These are phyloP conservation scores for Aphidius ervi DNA, from an alignment of 1,140 invertebrate species.

Conservation along the genomic window DNA sequence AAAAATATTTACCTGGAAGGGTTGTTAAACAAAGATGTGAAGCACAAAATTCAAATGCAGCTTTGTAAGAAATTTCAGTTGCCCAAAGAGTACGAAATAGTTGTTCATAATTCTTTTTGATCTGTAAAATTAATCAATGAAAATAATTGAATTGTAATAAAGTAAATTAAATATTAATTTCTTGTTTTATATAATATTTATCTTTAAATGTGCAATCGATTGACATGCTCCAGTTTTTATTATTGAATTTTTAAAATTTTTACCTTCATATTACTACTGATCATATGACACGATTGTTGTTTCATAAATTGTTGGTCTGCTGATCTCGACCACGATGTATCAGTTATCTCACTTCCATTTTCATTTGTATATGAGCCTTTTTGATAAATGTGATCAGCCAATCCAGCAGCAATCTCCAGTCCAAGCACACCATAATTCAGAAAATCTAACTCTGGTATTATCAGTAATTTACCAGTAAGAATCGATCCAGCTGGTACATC, in stretches of 20 bases:
- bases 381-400: conserved; percentile 21
- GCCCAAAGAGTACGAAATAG: conserved; percentile 20
- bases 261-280: conserved; percentile 13
- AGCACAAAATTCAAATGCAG: conserved; percentile 11
- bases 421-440: conserved; percentile 21
- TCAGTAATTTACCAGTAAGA: conserved; percentile 6
- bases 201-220: background rate
- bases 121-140: conserved; percentile 1
- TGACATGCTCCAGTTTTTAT: no score
- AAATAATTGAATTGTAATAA: conserved; percentile 13
- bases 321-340: conserved; percentile 22
- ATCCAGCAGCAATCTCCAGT: conserved; percentile 15
- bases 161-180: background rate
- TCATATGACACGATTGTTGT: conserved; percentile 14
- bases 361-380: conserved; percentile 14
- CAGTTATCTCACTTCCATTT: conserved; percentile 4
- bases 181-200: background rate
- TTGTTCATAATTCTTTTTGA: no score
- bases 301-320: conserved; percentile 22
- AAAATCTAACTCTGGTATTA: conserved; percentile 13
- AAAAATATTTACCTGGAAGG: conserved; percentile 17
- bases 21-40: background rate
- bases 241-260: background rate
- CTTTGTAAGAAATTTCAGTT: conserved; percentile 19
- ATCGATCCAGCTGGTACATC: conserved; percentile 20